Percentiles rank a stretch among this genome's conserved stretches.
These are phyloP conservation scores for Augochlora pura DNA, from an alignment of 1,140 invertebrate species.

Conservation along the genomic window DNA sequence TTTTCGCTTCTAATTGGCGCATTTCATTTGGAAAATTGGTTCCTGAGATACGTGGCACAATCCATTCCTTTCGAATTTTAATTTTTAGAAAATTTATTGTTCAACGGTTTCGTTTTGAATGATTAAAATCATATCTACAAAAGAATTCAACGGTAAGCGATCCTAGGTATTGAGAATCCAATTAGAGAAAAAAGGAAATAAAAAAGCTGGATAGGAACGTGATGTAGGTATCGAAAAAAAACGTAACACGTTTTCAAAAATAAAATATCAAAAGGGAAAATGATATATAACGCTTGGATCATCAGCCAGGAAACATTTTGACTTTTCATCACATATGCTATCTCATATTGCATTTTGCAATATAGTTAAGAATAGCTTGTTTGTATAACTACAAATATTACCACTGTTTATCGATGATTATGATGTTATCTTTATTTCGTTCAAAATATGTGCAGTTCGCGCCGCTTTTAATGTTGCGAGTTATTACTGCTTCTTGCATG, in stretches of 20 bases:
- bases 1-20: conserved; percentile 15
- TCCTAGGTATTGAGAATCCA: conserved; percentile 24
- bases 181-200: conserved; percentile 3
- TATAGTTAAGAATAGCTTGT: conserved; percentile 50
- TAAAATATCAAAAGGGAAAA: conserved; percentile 8
- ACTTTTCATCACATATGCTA: conserved; percentile 44
- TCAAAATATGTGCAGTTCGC: conserved; percentile 26
- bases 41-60: conserved; percentile 8
- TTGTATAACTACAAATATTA: conserved; percentile 44
- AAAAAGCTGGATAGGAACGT: conserved; percentile 29
- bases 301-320: conserved; percentile 17
- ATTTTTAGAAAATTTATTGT: conserved; percentile 30
- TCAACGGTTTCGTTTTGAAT: conserved; percentile 4
- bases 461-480: conserved; percentile 43
- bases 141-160: conserved; percentile 12
- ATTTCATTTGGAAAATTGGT: conserved; percentile 22
- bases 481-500: conserved; percentile 45
- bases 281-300: conserved; percentile 25
- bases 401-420: conserved; percentile 34
- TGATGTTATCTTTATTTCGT: conserved; percentile 43
- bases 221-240: conserved; percentile 20
- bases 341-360: conserved; percentile 42
- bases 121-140: conserved; percentile 33
- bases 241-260: conserved; percentile 20
- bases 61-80: conserved; percentile 30